These are phyloP conservation scores for Drosophila rellima DNA, from an alignment of 2,888 invertebrate species.

Conservation along the genomic window DNA sequence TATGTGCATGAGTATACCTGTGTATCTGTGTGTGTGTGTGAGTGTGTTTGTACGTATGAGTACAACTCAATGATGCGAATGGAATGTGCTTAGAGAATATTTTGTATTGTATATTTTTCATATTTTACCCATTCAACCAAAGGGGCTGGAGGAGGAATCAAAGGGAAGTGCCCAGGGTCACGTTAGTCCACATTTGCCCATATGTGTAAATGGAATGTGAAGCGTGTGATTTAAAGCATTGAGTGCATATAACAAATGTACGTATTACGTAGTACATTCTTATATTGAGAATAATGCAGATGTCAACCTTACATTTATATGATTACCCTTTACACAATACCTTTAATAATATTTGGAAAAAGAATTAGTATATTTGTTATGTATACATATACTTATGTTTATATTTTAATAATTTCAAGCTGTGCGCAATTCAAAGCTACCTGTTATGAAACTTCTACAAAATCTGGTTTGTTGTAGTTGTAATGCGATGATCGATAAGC, in stretches of 20 bases:
- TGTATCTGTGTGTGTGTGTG: slow-evolving; percentile 15
- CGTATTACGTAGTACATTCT: background rate
- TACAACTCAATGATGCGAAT: slow-evolving; percentile 48
- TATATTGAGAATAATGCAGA: background rate
- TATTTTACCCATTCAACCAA: slow-evolving; percentile 41
- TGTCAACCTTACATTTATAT: background rate
- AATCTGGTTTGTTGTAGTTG: too few relatives aligned
- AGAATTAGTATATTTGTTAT: background rate
- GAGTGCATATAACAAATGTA: slow-evolving; percentile 3
- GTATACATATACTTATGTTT: too few relatives aligned
- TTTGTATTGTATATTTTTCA: slow-evolving; percentile 59
- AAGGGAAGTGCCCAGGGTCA: slow-evolving; percentile 11
- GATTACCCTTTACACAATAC: background rate
- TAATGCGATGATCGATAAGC: too few relatives aligned
- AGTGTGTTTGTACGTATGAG: slow-evolving; percentile 17
- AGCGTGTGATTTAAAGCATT: slow-evolving; percentile 17
- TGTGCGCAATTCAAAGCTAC: background rate
- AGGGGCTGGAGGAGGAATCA: background rate
- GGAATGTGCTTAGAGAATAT: slow-evolving; percentile 41
- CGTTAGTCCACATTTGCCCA: slow-evolving; percentile 1
- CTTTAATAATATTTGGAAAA: background rate
- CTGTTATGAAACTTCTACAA: background rate
- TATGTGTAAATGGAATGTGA: background rate
- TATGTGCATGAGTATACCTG: slow-evolving; percentile 8
- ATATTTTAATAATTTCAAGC: too few relatives aligned